Conservation (phyloP, 2,888 invertebrate genomes). For the Habroteleia sp. region DNA sequence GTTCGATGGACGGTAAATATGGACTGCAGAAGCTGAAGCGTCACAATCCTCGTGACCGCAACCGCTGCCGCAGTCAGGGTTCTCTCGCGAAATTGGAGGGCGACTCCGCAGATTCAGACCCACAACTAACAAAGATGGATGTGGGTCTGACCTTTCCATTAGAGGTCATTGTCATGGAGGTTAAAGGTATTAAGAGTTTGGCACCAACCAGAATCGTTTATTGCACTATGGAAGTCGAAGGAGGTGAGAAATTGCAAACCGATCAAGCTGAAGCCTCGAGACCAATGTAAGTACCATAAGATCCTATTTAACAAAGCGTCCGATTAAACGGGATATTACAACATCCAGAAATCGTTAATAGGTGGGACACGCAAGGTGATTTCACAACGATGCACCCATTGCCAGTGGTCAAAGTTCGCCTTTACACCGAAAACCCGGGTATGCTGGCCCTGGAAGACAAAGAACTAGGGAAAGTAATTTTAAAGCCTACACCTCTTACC, state of each 20-base stretch:
- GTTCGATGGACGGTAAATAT: conserved; percentile 98
- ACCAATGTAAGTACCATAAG: conserved; percentile 87
- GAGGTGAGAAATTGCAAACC: conserved; percentile 98
- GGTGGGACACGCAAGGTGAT: conserved; percentile 99
- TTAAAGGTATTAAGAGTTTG: conserved; percentile 97
- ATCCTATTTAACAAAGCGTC: no score
- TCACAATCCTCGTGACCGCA: conserved; percentile 90
- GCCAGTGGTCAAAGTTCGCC: conserved; percentile 98
- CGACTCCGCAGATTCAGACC: conserved; percentile 97
- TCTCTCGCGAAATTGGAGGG: conserved; percentile 96
- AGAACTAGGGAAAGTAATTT: conserved; percentile 95
- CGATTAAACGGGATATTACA: no score
- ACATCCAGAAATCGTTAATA: no score
- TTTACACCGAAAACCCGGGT: conserved; percentile 98
- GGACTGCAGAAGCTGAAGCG: conserved; percentile 98
- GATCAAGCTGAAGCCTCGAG: conserved; percentile 99
- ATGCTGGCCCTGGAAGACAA: conserved; percentile 99
- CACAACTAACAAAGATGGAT: conserved; percentile 98
- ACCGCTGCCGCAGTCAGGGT: conserved; percentile 88
- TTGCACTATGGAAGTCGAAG: conserved; percentile 99
- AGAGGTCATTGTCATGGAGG: conserved; percentile 99
- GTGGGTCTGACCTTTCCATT: conserved; percentile 98
- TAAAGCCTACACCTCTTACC: conserved; percentile 93
- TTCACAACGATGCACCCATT: conserved; percentile 98
- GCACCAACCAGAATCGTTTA: conserved; percentile 99